A percentile compares a stretch with the other conserved stretches of the same genome.
Evolutionary conservation across 30 jellyfish, hydroid and myxozoan species (phyloP).

Genomic region (Chrysaora quinquecirrha): DNA sequence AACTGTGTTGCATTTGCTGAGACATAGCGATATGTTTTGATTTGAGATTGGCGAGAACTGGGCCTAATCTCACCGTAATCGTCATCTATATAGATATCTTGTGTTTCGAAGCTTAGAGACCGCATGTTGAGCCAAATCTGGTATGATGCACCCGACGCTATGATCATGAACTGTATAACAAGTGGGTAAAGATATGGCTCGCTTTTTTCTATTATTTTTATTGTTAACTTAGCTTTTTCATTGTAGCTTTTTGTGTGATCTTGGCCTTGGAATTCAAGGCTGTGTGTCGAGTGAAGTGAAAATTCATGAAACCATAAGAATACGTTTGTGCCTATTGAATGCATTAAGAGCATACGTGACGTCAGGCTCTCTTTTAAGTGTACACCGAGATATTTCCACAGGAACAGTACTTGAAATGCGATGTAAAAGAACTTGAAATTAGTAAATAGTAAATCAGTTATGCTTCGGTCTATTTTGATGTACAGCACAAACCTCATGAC

Average conservation of each 20-base stretch:
- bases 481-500: conserved; percentile 40
- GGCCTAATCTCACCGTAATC: conserved; percentile 60
- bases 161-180: conserved; percentile 58
- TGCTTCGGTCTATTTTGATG: conserved; percentile 34
- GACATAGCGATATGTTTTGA: conserved; percentile 41
- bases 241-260: not conserved
- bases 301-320: conserved; percentile 66
- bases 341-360: conserved; percentile 52
- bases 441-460: conserved; percentile 34
- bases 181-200: conserved; percentile 71
- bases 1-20: conserved; percentile 34
- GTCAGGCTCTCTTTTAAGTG: conserved; percentile 42
- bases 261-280: conserved; percentile 28
- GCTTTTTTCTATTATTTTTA: conserved; percentile 33
- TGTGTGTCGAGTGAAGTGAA: conserved; percentile 51
- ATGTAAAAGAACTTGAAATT: conserved; percentile 48
- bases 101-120: conserved; percentile 35
- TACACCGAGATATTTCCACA: conserved; percentile 36
- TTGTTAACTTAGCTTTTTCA: conserved; percentile 22
- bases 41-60: not conserved
- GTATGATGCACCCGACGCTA: conserved; percentile 64
- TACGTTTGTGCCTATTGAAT: conserved; percentile 56
- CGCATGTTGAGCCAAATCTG: conserved; percentile 71
- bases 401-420: conserved; percentile 56
- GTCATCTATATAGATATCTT: conserved; percentile 72